phyloP scores from a whole-genome alignment of 2,113 vertebrate species.

The Hippocampus barbouri region DNA sequence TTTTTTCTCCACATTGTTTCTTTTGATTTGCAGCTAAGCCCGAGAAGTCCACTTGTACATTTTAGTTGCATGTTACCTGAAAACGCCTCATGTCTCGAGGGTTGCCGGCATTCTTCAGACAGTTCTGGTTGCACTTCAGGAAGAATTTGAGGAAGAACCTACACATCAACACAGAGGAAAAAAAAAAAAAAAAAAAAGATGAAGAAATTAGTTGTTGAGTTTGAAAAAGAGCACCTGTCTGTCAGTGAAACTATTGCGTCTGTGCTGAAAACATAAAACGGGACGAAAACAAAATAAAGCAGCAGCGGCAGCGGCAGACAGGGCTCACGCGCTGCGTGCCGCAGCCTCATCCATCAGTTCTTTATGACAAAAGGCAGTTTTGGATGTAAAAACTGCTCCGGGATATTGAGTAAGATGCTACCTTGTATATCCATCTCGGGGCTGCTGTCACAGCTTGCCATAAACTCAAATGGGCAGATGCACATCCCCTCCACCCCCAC shows the following conservation, averaged over 20 bases:
- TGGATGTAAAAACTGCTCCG: conserved; percentile 51
- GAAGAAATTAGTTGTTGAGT: conserved; percentile 3
- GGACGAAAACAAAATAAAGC: conserved; percentile 51
- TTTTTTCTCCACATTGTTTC: background rate
- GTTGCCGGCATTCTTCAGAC: conserved; percentile 11
- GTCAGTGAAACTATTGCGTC: conserved; percentile 25
- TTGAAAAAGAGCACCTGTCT: conserved; percentile 20
- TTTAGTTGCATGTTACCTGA: conserved; percentile 75
- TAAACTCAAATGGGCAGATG: conserved; percentile 55
- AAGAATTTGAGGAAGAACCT: conserved; percentile 13
- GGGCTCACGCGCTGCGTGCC: conserved; percentile 16
- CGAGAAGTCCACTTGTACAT: background rate
- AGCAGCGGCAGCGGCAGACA: conserved; percentile 29
- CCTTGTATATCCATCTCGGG: conserved; percentile 61
- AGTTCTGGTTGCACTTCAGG: conserved; percentile 10
- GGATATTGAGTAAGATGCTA: conserved; percentile 62
- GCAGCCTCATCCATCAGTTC: conserved; percentile 41
- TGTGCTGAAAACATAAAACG: conserved; percentile 33
- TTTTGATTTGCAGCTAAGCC: background rate
- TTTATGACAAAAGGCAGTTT: conserved; percentile 60
- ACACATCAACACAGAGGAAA: background rate
- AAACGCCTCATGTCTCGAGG: conserved; percentile 65
- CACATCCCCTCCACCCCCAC: background rate
- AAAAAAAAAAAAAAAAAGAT: background rate
- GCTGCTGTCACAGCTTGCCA: conserved; percentile 58